A percentile compares a stretch with the other conserved stretches of the same genome.
Conservation (phyloP, 2,113 vertebrate species). For the Bos indicus region DNA sequence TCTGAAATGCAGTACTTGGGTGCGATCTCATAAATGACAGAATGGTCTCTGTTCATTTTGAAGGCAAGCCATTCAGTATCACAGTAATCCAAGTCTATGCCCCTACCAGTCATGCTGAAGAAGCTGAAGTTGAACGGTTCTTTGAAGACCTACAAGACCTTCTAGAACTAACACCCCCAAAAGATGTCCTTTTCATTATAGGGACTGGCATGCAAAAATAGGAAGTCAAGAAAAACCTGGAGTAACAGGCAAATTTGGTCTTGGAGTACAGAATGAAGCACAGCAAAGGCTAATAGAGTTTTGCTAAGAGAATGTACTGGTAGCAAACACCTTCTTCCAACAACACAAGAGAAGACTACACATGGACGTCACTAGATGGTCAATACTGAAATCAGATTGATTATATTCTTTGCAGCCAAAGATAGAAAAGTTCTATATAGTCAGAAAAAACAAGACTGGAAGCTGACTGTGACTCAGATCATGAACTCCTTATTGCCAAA, state of each 20-base stretch:
- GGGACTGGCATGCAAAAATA: not conserved
- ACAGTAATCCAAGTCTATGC: not conserved
- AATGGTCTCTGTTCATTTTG: not conserved
- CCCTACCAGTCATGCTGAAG: not conserved
- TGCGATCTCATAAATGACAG: not conserved
- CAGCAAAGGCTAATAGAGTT: not conserved
- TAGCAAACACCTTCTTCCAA: not conserved
- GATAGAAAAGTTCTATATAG: not conserved
- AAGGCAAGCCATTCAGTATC: not conserved
- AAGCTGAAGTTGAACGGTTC: not conserved
- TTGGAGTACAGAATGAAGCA: not conserved
- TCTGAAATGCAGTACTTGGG: not conserved
- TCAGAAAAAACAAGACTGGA: not conserved
- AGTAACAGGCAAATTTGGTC: not conserved
- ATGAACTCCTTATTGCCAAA: not conserved
- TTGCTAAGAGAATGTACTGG: not conserved
- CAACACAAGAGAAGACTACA: not conserved
- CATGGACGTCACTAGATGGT: not conserved
- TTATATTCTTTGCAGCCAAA: not conserved
- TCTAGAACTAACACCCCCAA: not conserved
- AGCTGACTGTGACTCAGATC: not conserved
- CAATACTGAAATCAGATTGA: not conserved
- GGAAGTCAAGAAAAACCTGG: not conserved
- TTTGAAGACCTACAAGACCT: not conserved
- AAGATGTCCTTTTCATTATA: not conserved